phyloP scores from a whole-genome alignment of 2,797 vertebrate species.

The Rallus crepitans region DNA sequence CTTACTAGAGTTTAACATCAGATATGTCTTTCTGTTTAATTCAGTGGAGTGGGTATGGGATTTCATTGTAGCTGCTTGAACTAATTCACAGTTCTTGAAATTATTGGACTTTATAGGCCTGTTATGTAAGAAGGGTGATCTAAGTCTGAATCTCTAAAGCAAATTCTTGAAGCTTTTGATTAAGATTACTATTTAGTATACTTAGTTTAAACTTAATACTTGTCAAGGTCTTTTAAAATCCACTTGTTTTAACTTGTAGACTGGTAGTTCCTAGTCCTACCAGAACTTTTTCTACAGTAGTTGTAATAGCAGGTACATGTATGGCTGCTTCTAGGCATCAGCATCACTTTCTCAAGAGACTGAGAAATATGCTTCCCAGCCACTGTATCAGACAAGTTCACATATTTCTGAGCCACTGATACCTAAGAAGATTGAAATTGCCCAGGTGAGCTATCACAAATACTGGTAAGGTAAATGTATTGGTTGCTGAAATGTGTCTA shows the following conservation, averaged over 20 bases:
- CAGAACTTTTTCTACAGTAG: not conserved
- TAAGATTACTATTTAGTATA: not conserved
- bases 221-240: not conserved
- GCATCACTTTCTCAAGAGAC: conserved; percentile 45
- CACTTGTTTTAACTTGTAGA: not conserved
- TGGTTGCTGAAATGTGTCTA: not conserved
- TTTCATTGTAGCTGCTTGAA: not conserved
- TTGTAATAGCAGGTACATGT: not conserved
- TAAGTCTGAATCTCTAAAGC: not conserved
- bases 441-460: conserved; percentile 48
- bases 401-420: conserved; percentile 52
- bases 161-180: not conserved
- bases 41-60: not conserved
- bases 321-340: conserved; percentile 44
- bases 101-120: not conserved
- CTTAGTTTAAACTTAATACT: not conserved
- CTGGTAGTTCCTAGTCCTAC: not conserved
- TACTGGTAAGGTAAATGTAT: not conserved
- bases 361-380: conserved; percentile 54
- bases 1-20: not conserved
- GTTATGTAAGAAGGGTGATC: not conserved
- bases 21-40: not conserved
- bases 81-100: not conserved
- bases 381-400: conserved; percentile 58
- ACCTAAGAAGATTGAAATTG: conserved; percentile 52